These are phyloP conservation scores for Mechanitis messenoides DNA, from an alignment of 2,888 invertebrate genomes.

Conservation along the genomic window DNA sequence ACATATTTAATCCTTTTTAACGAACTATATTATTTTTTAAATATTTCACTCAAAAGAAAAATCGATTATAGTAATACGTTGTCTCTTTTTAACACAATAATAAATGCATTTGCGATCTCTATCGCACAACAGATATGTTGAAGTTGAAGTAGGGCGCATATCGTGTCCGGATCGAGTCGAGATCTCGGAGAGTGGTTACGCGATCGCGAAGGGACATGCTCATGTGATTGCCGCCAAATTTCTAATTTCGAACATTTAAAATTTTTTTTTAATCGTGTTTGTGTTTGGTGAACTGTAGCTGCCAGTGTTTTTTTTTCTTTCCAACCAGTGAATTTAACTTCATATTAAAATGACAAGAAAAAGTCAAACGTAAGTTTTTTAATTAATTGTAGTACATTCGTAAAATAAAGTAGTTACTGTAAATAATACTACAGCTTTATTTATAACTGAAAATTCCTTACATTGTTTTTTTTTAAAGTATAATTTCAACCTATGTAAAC, in stretches of 20 bases:
- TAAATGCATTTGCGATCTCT: constrained; percentile 44
- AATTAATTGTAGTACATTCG: too few relatives aligned
- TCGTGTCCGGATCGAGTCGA: constrained; percentile 62
- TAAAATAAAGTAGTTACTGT: too few relatives aligned
- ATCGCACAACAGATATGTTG: constrained; percentile 54
- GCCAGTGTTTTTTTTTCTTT: constrained; percentile 29
- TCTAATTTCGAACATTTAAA: constrained; percentile 48
- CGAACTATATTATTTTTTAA: background rate
- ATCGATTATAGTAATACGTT: background rate
- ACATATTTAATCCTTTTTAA: background rate
- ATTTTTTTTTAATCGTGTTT: constrained; percentile 36
- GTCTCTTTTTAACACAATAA: constrained; percentile 18
- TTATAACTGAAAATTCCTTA: background rate
- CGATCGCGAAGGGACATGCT: constrained; percentile 68
- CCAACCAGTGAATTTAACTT: constrained; percentile 17
- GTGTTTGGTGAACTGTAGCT: constrained; percentile 42
- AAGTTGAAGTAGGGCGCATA: constrained; percentile 70
- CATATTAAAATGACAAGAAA: constrained; percentile 33
- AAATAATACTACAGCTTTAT: background rate
- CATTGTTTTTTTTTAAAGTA: background rate
- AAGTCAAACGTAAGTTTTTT: constrained; percentile 33
- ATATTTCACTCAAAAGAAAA: background rate
- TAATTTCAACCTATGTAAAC: too few relatives aligned
- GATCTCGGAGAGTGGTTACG: constrained; percentile 70
- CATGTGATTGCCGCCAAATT: constrained; percentile 70